Percentiles rank a stretch among this genome's conserved stretches.
These are phyloP conservation scores for Acrobasis suavella DNA, from an alignment of 2,888 invertebrate genomes.

Conservation along the genomic window DNA sequence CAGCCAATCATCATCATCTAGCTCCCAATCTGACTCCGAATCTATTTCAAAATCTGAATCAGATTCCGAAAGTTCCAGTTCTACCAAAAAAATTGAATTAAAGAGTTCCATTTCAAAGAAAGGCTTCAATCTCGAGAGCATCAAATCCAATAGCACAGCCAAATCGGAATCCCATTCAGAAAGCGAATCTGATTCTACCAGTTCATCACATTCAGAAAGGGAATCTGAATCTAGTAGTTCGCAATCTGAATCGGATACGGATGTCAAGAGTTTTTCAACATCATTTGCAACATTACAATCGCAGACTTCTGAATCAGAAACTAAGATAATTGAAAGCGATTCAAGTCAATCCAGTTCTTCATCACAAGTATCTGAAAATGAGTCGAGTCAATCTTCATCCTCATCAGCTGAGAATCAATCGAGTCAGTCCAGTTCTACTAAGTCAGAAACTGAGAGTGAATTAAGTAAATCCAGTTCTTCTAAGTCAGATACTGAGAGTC, in stretches of 20 bases:
- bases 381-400: not conserved
- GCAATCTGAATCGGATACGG: not conserved
- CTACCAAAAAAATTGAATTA: not conserved
- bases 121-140: not conserved
- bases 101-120: not conserved
- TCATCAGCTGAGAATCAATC: not conserved
- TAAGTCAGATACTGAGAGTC: not conserved
- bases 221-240: constrained; percentile 3
- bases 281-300: not conserved
- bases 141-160: not conserved
- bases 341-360: not conserved
- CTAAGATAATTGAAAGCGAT: not conserved
- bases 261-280: not conserved
- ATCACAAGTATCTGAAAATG: not conserved
- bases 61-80: constrained; percentile 1
- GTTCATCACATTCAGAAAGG: not conserved
- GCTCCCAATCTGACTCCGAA: not conserved
- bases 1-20: not conserved
- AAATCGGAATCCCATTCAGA: constrained; percentile 3
- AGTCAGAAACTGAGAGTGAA: not conserved
- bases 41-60: not conserved
- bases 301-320: not conserved
- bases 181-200: not conserved
- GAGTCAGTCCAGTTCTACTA: not conserved
- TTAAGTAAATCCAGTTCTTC: not conserved